phyloP scores from a whole-genome alignment of 2,797 vertebrate species.

The Neosilurus mollespiculum region DNA sequence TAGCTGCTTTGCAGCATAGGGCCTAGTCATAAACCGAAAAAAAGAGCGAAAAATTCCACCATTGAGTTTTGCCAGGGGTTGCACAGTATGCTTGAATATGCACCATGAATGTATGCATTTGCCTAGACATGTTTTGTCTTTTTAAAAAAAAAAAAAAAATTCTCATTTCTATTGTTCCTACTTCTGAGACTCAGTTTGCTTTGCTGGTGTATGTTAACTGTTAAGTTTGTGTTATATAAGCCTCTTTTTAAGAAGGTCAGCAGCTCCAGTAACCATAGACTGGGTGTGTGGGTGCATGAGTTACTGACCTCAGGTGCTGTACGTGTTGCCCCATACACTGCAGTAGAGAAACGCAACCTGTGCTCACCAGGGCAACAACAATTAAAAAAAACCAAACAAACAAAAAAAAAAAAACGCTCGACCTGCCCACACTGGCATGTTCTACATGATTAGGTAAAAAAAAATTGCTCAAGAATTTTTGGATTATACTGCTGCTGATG shows the following conservation, averaged over 20 bases:
- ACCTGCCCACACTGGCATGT: neutral
- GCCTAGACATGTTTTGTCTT: slow-evolving; percentile 13
- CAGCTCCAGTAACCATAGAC: slow-evolving; percentile 29
- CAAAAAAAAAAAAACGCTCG: neutral
- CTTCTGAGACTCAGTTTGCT: neutral
- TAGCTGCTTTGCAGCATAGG: no score
- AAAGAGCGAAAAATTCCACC: neutral
- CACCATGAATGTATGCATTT: neutral
- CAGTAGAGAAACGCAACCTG: neutral
- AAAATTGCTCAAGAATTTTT: neutral
- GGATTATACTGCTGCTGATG: neutral
- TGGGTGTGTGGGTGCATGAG: slow-evolving; percentile 35
- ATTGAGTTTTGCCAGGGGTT: no score
- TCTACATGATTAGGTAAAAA: slow-evolving; percentile 14
- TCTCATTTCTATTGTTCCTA: neutral
- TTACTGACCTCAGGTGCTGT: slow-evolving; percentile 27
- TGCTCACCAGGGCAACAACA: neutral
- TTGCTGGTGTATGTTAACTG: neutral
- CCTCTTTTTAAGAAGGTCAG: slow-evolving; percentile 27
- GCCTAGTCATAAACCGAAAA: no score
- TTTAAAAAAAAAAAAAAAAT: neutral
- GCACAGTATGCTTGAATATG: neutral
- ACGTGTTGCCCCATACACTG: slow-evolving; percentile 1
- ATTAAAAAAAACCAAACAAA: no score
- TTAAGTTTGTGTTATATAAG: slow-evolving; percentile 29